Base-by-base conservation (phyloP, 2,113 vertebrate species). In the Brachirus orientalis region DNA sequence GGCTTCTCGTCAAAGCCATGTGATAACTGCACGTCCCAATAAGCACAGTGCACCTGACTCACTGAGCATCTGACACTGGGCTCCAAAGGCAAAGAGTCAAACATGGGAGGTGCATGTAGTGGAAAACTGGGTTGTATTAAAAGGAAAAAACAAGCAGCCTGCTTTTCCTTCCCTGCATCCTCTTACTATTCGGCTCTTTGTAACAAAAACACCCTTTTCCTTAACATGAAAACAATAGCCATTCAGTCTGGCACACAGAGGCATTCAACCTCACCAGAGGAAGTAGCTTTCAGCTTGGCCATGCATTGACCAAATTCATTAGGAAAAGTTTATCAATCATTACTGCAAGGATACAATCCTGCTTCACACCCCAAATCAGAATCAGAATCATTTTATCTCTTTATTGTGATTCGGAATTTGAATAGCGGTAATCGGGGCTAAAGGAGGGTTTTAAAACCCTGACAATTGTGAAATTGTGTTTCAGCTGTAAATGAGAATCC, bases 131-230 rank as follows among this genome's bases (percentile, higher is more conserved):
- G 19, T 46, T 45, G 54, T 60, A 22, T 63, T 13, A 51, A 72
- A 43, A 64, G 67, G 74, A 50, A 89, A 78, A 83, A 82, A 75
- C 72, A 80, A 75, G 59, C 57, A 11, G 65, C 40, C 17, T 38
- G 82, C 12, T 38, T 76, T 88, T 90, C 87, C 86, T 51, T 44
- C 56, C 63, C 54, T 74, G 69, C 84, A 75, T 89, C 88, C 89
- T 83, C 69, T 50, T 7, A 54, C 53, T 41, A 44, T 69, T 86
- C 65, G 20, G 45, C 46, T 79, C 54, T 75, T 72, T 74, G 62
- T 59, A 82, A 72, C 16, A 75, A 63, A 83, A 86, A 74, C 36
- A 18, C 72, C 65, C 77, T 83, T 78, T 81, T 41, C 20, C 19
- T 70, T 55, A 41, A 53, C 72, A 60, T 59, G 58, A 61, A 80